A percentile compares a stretch with the other conserved stretches of the same genome.
These are phyloP conservation scores for Gymnarchus niloticus DNA, from an alignment of 2,113 vertebrate species.

Conservation along the genomic window DNA sequence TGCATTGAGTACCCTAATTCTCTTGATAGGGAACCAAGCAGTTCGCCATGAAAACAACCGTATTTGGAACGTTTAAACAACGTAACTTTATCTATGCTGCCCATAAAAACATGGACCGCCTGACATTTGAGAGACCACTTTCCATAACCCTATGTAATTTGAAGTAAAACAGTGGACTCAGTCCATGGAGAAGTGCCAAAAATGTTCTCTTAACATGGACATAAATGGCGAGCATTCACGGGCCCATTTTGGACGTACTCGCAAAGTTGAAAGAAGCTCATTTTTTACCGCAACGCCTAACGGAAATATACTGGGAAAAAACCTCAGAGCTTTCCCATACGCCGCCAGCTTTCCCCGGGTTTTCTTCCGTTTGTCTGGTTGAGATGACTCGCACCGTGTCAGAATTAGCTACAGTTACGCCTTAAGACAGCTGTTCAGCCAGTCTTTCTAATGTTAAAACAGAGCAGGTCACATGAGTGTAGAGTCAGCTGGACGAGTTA, in stretches of 20 bases:
- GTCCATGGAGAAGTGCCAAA: neutral
- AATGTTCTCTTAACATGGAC: neutral
- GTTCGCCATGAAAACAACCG: neutral
- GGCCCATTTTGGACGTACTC: conserved; percentile 21
- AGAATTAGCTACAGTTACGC: neutral
- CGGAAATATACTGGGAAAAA: neutral
- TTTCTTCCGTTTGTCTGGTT: conserved; percentile 1
- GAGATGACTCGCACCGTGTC: neutral
- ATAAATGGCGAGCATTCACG: conserved; percentile 21
- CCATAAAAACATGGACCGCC: conserved; percentile 2
- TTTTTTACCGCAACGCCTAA: neutral
- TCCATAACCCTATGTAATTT: conserved; percentile 10
- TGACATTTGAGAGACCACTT: conserved; percentile 1
- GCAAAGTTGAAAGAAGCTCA: conserved; percentile 13
- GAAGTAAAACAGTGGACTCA: neutral
- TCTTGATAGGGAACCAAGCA: neutral
- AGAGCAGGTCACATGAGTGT: neutral
- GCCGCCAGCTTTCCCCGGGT: neutral
- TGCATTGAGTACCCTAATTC: neutral
- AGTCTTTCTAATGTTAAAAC: neutral
- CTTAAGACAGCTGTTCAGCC: conserved; percentile 6
- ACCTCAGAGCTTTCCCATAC: neutral
- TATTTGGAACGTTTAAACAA: neutral
- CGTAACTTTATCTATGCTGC: neutral
- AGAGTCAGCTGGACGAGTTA: neutral